phyloP scores from a whole-genome alignment of 1,140 invertebrate species.

The Geopemphigus sp. region DNA sequence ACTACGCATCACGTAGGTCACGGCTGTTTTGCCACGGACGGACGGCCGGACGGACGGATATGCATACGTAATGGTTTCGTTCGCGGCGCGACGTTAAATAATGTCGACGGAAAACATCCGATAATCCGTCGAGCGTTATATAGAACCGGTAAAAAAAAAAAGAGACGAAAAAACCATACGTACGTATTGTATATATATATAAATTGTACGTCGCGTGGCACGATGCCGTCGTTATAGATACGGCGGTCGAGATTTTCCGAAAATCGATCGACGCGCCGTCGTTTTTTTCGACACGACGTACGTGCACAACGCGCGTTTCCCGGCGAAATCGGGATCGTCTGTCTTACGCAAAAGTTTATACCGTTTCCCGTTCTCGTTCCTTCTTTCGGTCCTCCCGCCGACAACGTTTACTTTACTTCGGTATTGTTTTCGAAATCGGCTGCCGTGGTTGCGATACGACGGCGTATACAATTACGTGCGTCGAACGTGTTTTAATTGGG shows the following conservation, averaged over 20 bases:
- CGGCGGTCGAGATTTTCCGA: background rate
- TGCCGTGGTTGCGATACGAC: background rate
- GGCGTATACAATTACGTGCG: background rate
- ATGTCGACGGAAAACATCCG: constrained; percentile 11
- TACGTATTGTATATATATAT: too few species aligned
- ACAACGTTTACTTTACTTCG: background rate
- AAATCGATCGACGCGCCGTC: background rate
- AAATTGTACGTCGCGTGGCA: too few species aligned
- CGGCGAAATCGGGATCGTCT: background rate
- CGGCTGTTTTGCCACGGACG: constrained; percentile 27
- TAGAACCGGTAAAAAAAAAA: constrained; percentile 8
- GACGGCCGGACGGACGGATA: background rate
- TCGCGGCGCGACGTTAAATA: constrained; percentile 9
- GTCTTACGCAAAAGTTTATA: background rate
- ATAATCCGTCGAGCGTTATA: constrained; percentile 6
- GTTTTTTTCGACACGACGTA: background rate
- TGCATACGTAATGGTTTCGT: constrained; percentile 11
- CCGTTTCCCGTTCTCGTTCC: background rate
- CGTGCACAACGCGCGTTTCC: background rate
- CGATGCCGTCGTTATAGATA: too few species aligned
- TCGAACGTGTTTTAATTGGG: too few species aligned
- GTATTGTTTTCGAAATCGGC: background rate
- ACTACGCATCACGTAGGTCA: constrained; percentile 34
- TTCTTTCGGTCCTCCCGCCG: background rate
- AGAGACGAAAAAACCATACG: background rate